A percentile compares a stretch with the other conserved stretches of the same genome.
These are phyloP conservation scores for Halictus rubicundus DNA, from an alignment of 1,140 invertebrate species.

Conservation along the genomic window DNA sequence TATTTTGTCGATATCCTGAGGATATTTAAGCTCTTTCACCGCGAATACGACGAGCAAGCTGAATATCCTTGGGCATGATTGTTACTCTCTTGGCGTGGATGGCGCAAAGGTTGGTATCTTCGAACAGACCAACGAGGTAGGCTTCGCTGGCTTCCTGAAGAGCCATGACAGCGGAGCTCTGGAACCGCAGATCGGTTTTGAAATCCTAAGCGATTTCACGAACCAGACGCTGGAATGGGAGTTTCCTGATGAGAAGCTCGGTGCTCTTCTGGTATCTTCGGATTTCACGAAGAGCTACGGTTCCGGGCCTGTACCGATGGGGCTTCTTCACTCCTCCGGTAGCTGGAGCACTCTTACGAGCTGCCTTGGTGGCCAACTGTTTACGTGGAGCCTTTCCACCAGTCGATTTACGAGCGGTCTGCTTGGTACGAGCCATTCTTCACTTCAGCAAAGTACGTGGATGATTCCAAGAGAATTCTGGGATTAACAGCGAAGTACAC, in stretches of 20 bases:
- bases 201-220: conserved; percentile 58
- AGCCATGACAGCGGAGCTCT: conserved; percentile 54
- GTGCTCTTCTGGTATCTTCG: conserved; percentile 44
- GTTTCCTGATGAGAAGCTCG: conserved; percentile 46
- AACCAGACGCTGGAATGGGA: conserved; percentile 52
- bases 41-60: conserved; percentile 51
- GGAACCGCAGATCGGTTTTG: conserved; percentile 53
- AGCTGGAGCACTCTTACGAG: conserved; percentile 76
- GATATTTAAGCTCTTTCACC: conserved; percentile 47
- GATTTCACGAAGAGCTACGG: conserved; percentile 47
- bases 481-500: no score
- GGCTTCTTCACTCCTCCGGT: conserved; percentile 81
- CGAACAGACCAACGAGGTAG: conserved; percentile 52
- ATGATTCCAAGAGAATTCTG: no score
- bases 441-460: no score
- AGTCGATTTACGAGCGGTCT: conserved; percentile 41
- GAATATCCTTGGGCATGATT: conserved; percentile 59
- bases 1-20: not conserved
- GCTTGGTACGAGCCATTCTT: conserved; percentile 70
- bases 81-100: conserved; percentile 56
- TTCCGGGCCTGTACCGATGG: conserved; percentile 66
- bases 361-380: conserved; percentile 82
- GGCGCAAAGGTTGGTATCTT: conserved; percentile 57
- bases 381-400: conserved; percentile 45
- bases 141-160: conserved; percentile 58